Evolutionary conservation across 2,113 vertebrate species (phyloP).

Genomic region (Ardeotis arabs): DNA sequence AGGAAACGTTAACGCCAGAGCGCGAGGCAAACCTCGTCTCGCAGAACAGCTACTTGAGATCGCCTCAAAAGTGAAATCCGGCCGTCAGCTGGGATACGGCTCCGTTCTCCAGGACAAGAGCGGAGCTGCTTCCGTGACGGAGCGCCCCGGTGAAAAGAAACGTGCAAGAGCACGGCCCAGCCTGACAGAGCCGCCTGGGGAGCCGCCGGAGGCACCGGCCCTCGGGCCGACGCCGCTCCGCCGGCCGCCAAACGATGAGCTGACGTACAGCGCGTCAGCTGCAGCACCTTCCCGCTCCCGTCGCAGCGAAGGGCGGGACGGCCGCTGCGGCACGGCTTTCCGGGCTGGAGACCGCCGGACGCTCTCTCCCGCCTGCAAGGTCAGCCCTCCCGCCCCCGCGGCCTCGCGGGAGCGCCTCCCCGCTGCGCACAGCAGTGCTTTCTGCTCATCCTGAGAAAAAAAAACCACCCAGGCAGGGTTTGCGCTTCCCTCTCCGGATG

Average conservation of each 20-base stretch:
- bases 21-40: background rate
- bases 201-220: background rate
- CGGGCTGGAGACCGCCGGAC: background rate
- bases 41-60: background rate
- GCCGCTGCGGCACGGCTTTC: background rate
- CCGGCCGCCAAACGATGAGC: background rate
- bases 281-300: background rate
- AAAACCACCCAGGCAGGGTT: background rate
- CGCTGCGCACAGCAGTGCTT: no score
- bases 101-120: background rate
- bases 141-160: background rate
- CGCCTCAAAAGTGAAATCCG: background rate
- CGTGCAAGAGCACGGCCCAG: background rate
- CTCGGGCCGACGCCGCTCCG: rapidly evolving
- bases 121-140: background rate
- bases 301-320: background rate
- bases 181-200: rapidly evolving
- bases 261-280: background rate
- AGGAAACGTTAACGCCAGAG: background rate
- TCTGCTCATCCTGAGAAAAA: background rate
- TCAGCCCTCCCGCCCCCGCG: background rate
- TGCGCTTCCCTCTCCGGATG: background rate
- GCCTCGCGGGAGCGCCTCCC: background rate
- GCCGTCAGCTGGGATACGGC: background rate
- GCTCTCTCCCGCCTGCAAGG: background rate